Percentiles rank a stretch among this genome's conserved stretches.
phyloP scores from a whole-genome alignment of 2,888 invertebrate species.

The Scaptomyza flava region DNA sequence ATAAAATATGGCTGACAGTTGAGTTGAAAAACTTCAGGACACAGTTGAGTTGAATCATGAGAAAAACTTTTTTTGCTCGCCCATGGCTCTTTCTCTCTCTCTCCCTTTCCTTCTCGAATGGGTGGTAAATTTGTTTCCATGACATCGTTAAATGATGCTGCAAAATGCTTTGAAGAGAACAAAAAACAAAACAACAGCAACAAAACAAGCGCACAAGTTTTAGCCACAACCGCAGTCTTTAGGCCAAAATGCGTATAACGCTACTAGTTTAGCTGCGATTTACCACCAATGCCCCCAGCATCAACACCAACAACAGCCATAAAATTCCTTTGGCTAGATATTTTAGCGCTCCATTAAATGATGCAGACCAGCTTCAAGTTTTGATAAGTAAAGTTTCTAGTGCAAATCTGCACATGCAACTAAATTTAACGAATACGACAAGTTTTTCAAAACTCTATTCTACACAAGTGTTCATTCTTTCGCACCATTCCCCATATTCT shows the following conservation, averaged over 20 bases:
- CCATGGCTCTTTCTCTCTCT: conserved; percentile 1
- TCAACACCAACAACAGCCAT: conserved; percentile 13
- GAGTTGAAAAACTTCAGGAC: conserved; percentile 53
- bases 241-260: conserved; percentile 17
- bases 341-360: conserved; percentile 53
- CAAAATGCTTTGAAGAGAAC: conserved; percentile 41
- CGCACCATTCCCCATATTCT: neutral
- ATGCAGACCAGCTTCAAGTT: conserved; percentile 30
- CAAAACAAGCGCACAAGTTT: conserved; percentile 1
- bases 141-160: conserved; percentile 56
- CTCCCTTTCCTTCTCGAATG: neutral
- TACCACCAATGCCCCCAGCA: conserved; percentile 18
- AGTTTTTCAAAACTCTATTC: neutral
- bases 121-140: neutral
- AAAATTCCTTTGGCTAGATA: conserved; percentile 23
- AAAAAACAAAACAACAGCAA: neutral
- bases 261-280: conserved; percentile 64
- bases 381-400: conserved; percentile 41
- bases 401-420: conserved; percentile 3
- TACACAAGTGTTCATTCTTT: neutral
- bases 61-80: conserved; percentile 2
- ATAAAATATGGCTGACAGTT: conserved; percentile 79
- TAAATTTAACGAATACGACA: conserved; percentile 12
- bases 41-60: conserved; percentile 44
- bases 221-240: conserved; percentile 4